Evolutionary conservation across 2,888 invertebrate genomes (phyloP).

Genomic region (Parelbella ahira): DNA sequence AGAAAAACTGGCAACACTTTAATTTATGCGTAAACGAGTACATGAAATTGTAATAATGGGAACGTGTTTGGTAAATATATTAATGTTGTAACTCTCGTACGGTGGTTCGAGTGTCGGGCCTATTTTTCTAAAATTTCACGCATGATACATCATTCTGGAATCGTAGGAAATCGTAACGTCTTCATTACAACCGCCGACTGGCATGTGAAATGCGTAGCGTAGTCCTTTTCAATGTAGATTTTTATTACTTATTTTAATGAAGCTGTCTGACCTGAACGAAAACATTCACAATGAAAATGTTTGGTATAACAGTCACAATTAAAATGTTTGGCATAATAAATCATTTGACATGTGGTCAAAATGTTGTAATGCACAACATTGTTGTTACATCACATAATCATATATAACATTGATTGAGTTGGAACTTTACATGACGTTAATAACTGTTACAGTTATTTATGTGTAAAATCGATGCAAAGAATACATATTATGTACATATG

Average conservation of each 20-base stretch:
- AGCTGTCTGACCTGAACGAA: constrained; percentile 2
- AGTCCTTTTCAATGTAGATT: constrained; percentile 14
- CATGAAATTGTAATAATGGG: constrained; percentile 79
- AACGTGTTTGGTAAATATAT: constrained; percentile 79
- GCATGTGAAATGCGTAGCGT: constrained; percentile 32
- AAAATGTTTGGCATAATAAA: constrained; percentile 7
- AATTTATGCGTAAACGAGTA: constrained; percentile 78
- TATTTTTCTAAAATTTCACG: constrained; percentile 77
- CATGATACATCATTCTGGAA: constrained; percentile 62
- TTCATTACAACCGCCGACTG: constrained; percentile 56
- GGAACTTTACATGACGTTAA: no score
- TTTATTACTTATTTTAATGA: constrained; percentile 6
- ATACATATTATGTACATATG: no score
- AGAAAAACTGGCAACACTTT: constrained; percentile 77
- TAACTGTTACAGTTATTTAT: constrained; percentile 1
- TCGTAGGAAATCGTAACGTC: constrained; percentile 68
- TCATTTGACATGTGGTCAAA: background rate
- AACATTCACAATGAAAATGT: no score
- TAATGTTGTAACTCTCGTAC: constrained; percentile 73
- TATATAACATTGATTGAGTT: no score
- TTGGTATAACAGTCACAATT: constrained; percentile 1
- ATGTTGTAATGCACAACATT: no score
- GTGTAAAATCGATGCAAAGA: constrained; percentile 6
- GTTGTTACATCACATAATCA: no score
- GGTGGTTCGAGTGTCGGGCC: constrained; percentile 57